Evolutionary conservation across 2,797 vertebrate species (phyloP).

Genomic region (Prionace glauca): DNA sequence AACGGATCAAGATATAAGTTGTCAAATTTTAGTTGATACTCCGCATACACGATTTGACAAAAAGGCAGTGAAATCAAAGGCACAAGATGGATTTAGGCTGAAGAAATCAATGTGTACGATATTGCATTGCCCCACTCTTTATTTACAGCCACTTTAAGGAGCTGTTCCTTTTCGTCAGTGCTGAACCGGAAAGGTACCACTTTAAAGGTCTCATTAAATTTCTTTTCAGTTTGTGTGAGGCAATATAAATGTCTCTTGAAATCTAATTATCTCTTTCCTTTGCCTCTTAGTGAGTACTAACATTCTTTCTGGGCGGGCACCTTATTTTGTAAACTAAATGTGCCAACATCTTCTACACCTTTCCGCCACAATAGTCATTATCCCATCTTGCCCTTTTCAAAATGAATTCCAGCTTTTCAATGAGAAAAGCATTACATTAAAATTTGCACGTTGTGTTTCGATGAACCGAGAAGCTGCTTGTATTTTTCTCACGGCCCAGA

Average conservation of each 20-base stretch:
- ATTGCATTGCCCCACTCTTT: not conserved
- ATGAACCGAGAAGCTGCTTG: not conserved
- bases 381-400: not conserved
- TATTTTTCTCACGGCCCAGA: not conserved
- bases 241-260: not conserved
- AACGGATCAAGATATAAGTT: not conserved
- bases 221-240: not conserved
- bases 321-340: conserved; percentile 1
- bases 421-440: not conserved
- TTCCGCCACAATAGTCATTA: not conserved
- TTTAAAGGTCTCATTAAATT: conserved; percentile 29
- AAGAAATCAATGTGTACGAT: not conserved
- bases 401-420: not conserved
- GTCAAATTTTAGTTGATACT: not conserved
- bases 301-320: not conserved
- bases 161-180: not conserved
- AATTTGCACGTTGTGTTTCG: not conserved
- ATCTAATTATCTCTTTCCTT: not conserved
- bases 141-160: not conserved
- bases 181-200: not conserved
- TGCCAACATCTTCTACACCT: not conserved
- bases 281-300: not conserved
- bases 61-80: not conserved
- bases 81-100: not conserved
- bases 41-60: not conserved